phyloP scores from a whole-genome alignment of 2,888 invertebrate species.

The Serrognathus titanus region DNA sequence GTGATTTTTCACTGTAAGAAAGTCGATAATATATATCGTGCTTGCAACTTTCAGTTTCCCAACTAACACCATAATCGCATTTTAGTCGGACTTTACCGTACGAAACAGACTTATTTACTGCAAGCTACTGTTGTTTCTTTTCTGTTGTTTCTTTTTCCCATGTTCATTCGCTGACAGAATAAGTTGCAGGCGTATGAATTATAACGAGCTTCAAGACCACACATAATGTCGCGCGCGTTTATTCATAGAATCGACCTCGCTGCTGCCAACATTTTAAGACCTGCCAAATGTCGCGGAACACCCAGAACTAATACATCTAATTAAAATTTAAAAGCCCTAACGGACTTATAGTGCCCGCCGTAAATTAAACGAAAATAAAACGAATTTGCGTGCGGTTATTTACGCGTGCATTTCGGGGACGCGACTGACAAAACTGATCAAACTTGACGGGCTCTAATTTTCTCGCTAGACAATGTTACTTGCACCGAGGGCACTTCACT shows the following conservation, averaged over 20 bases:
- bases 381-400: not conserved
- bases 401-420: not conserved
- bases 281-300: conserved; percentile 29
- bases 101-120: not conserved
- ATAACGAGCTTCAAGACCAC: conserved; percentile 26
- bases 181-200: conserved; percentile 3
- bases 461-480: no score
- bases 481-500: not conserved
- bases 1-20: not conserved
- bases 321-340: conserved; percentile 28
- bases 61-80: conserved; percentile 1
- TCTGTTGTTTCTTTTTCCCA: no score
- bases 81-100: not conserved
- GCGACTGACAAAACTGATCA: not conserved
- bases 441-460: not conserved
- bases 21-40: not conserved
- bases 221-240: conserved; percentile 27
- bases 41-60: not conserved
- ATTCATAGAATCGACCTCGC: conserved; percentile 29
- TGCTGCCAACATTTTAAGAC: conserved; percentile 27
- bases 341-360: conserved; percentile 12
- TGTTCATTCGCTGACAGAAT: conserved; percentile 1
- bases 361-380: conserved; percentile 4
- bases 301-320: conserved; percentile 26
- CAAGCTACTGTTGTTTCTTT: no score